These are phyloP conservation scores for Sclerodermus sp. DNA, from an alignment of 2,888 invertebrate species.

Conservation along the genomic window DNA sequence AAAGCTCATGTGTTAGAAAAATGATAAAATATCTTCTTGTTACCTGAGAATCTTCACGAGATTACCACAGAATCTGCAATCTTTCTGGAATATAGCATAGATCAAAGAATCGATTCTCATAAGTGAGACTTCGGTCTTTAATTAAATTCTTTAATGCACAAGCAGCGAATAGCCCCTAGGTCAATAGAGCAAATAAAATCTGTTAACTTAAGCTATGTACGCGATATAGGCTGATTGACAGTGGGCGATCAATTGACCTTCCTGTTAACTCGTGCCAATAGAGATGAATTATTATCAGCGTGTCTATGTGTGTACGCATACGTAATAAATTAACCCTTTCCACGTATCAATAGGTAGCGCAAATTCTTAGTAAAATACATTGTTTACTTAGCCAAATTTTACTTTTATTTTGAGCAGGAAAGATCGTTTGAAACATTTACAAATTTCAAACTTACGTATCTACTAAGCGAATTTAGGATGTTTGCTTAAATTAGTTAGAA, in stretches of 20 bases:
- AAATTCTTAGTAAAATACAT: not conserved
- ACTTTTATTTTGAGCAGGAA: too few species aligned
- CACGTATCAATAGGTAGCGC: constrained; percentile 9
- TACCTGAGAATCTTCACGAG: too few species aligned
- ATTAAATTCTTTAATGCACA: constrained; percentile 34
- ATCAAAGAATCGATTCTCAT: constrained; percentile 22
- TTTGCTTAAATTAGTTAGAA: constrained; percentile 32
- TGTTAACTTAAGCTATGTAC: constrained; percentile 43
- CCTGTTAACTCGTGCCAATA: constrained; percentile 51
- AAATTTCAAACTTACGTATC: not conserved
- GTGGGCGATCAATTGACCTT: constrained; percentile 56
- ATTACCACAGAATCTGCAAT: too few species aligned
- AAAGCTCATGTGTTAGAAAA: too few species aligned
- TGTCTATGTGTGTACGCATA: constrained; percentile 45
- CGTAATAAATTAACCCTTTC: constrained; percentile 42
- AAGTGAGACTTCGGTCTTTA: constrained; percentile 31
- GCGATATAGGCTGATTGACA: constrained; percentile 46
- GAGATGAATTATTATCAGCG: constrained; percentile 50
- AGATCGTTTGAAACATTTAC: too few species aligned
- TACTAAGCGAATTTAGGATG: constrained; percentile 29
- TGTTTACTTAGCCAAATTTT: too few species aligned
- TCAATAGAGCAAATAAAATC: constrained; percentile 54
- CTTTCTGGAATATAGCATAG: too few species aligned
- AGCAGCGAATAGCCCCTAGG: constrained; percentile 38
- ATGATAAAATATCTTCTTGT: too few species aligned